These are phyloP conservation scores for Opisthocomus hoazin DNA, from an alignment of 2,113 vertebrate genomes.

Conservation along the genomic window DNA sequence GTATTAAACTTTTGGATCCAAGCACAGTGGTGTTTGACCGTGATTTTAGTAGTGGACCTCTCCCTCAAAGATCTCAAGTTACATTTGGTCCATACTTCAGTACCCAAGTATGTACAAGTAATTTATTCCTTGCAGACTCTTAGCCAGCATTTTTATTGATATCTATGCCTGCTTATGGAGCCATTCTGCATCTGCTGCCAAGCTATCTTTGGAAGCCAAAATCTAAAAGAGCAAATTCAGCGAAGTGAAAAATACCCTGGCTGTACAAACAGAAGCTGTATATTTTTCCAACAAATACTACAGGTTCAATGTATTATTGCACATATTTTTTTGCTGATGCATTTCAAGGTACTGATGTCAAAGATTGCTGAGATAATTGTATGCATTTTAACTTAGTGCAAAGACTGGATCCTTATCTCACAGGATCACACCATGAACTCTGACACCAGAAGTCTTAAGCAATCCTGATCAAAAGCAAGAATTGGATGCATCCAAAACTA, in stretches of 20 bases:
- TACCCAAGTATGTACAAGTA: rapidly evolving
- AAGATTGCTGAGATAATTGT: not conserved
- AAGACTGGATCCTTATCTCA: not conserved
- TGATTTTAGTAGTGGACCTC: not conserved
- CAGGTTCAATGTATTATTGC: not conserved
- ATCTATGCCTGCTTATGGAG: not conserved
- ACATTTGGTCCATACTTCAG: not conserved
- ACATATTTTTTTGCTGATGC: not conserved
- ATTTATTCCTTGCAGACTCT: not conserved
- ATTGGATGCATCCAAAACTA: rapidly evolving
- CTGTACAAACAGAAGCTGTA: not conserved
- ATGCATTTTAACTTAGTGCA: not conserved
- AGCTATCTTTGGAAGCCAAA: not conserved
- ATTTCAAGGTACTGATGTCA: not conserved
- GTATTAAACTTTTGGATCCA: not conserved
- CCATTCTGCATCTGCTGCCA: not conserved
- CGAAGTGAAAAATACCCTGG: not conserved
- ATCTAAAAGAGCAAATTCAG: not conserved
- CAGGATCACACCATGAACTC: not conserved
- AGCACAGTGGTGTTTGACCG: not conserved
- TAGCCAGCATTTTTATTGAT: not conserved
- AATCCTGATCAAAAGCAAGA: not conserved
- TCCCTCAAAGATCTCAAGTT: not conserved
- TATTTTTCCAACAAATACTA: not conserved
- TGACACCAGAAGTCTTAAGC: not conserved